Evolutionary conservation across 1,140 invertebrate genomes (phyloP).

Genomic region (Ips typographus): DNA sequence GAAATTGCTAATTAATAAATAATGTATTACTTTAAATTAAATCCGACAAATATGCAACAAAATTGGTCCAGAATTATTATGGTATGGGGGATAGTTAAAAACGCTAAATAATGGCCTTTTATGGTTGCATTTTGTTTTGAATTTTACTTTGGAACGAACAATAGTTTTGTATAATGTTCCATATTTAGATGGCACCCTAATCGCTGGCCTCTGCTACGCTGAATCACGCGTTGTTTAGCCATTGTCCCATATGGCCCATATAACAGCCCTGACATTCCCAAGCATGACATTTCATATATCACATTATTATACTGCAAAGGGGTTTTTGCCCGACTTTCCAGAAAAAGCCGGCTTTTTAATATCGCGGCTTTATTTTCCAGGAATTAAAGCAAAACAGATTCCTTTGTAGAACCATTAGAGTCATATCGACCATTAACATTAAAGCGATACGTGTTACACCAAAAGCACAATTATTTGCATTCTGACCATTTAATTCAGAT

Average conservation of each 20-base stretch:
- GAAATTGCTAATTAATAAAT: too few relatives aligned
- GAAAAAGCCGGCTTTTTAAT: not conserved
- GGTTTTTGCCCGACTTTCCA: not conserved
- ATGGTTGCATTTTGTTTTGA: too few relatives aligned
- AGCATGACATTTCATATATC: conserved; percentile 6
- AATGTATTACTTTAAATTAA: too few relatives aligned
- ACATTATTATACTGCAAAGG: conserved; percentile 6
- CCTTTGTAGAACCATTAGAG: too few relatives aligned
- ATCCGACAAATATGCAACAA: too few relatives aligned
- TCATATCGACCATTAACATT: too few relatives aligned
- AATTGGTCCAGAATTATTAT: too few relatives aligned
- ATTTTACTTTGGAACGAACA: not conserved
- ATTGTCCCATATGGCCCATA: conserved; percentile 4
- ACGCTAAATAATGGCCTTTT: too few relatives aligned
- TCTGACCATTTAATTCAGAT: conserved; percentile 1
- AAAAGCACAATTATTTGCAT: not conserved
- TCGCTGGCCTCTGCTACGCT: not conserved
- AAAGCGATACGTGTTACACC: not conserved
- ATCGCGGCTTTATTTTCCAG: too few relatives aligned
- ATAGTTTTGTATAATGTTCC: not conserved
- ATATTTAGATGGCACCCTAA: conserved; percentile 3
- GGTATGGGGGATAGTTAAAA: too few relatives aligned
- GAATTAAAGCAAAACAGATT: too few relatives aligned
- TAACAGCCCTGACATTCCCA: conserved; percentile 4
- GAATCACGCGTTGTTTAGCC: conserved; percentile 4